Conservation (phyloP, 2,888 invertebrate species). For the Epirrita christyi region DNA sequence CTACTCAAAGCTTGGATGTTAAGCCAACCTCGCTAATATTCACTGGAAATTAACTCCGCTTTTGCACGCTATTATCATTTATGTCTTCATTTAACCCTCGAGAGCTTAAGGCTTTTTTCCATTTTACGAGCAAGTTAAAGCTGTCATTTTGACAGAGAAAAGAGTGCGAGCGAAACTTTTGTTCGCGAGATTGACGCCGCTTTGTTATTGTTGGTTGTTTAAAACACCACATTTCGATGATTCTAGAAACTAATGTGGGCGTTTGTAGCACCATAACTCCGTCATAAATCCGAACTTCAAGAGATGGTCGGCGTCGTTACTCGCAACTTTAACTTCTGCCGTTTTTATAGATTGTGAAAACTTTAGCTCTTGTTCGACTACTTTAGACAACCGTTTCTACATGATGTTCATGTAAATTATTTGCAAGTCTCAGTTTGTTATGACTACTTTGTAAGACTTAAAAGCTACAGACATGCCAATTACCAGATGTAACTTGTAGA, state of each 20-base stretch:
- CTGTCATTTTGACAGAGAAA: conserved; percentile 31
- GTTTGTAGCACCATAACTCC: conserved; percentile 51
- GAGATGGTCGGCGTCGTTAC: conserved; percentile 52
- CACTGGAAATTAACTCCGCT: conserved; percentile 67
- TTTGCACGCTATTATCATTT: conserved; percentile 64
- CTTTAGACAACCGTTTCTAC: conserved; percentile 22
- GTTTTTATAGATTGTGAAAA: conserved; percentile 59
- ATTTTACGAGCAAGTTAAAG: conserved; percentile 46
- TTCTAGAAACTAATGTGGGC: conserved; percentile 45
- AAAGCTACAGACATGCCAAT: conserved; percentile 14
- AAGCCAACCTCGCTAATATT: conserved; percentile 66
- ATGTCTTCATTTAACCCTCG: conserved; percentile 67
- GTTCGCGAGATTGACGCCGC: conserved; percentile 33
- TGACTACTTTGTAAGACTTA: conserved; percentile 36
- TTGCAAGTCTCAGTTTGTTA: conserved; percentile 30
- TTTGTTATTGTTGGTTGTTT: conserved; percentile 33
- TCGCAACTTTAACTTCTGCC: conserved; percentile 51
- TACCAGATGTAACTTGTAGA: conserved; percentile 11
- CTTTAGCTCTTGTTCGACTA: conserved; percentile 48
- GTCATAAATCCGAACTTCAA: conserved; percentile 57
- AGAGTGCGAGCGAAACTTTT: conserved; percentile 26
- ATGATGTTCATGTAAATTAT: conserved; percentile 30
- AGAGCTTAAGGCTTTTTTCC: conserved; percentile 48
- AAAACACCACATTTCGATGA: conserved; percentile 33
- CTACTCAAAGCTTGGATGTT: conserved; percentile 56